Conservation (phyloP, 2,797 vertebrate species). For the Cephalopachus bancanus region DNA sequence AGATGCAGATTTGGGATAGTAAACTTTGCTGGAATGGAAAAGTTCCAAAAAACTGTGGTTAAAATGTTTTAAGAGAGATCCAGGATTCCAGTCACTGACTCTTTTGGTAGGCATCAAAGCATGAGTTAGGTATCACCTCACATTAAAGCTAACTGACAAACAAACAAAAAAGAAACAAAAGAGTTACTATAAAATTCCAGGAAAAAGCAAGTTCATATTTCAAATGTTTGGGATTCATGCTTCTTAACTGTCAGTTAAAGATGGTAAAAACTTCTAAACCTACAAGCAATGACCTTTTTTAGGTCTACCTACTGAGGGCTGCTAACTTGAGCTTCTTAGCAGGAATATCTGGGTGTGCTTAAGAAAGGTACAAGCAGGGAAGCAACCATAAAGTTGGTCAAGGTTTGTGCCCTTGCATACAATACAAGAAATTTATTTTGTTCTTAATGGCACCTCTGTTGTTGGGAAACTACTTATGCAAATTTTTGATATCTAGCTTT, state of each 20-base stretch:
- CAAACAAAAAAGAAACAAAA: conserved; percentile 18
- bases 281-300: background rate
- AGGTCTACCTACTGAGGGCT: background rate
- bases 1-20: conserved; percentile 84
- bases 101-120: conserved; percentile 11
- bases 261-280: background rate
- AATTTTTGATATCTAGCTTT: conserved; percentile 83
- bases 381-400: conserved; percentile 76
- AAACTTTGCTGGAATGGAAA: conserved; percentile 83
- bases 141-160: background rate
- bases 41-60: conserved; percentile 69
- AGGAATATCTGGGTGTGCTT: conserved; percentile 38
- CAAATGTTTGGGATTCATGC: conserved; percentile 42
- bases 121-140: background rate
- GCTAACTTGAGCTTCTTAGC: background rate
- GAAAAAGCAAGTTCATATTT: conserved; percentile 48
- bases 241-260: background rate
- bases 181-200: conserved; percentile 34
- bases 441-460: conserved; percentile 80
- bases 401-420: conserved; percentile 80
- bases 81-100: conserved; percentile 59
- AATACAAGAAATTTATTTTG: conserved; percentile 87
- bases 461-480: conserved; percentile 86
- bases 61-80: conserved; percentile 50
- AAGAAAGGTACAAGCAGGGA: background rate